These are phyloP conservation scores for Lagria hirta DNA, from an alignment of 2,888 invertebrate genomes.

Conservation along the genomic window DNA sequence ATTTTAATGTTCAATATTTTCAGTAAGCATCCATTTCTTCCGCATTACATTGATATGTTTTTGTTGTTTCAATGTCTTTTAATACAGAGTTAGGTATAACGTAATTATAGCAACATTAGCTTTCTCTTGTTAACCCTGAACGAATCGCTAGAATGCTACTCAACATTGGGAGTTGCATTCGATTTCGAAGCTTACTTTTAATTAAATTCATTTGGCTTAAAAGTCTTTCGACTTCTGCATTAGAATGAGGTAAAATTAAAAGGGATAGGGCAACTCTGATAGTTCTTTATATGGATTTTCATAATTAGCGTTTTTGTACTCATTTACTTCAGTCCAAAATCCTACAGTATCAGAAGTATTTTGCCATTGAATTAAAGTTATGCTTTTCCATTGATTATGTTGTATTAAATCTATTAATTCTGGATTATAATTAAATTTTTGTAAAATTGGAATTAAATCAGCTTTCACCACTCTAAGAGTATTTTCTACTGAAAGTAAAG, in stretches of 20 bases:
- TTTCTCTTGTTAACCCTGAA: slow-evolving; percentile 3
- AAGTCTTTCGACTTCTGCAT: slow-evolving; percentile 26
- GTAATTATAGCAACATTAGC: slow-evolving; percentile 9
- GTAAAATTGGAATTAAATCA: no score
- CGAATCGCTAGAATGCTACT: slow-evolving; percentile 6
- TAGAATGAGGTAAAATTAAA: slow-evolving; percentile 27
- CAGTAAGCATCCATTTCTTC: no score
- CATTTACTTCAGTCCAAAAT: slow-evolving; percentile 18
- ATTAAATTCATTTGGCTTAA: slow-evolving; percentile 26
- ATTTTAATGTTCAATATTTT: no score
- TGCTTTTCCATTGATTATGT: no score
- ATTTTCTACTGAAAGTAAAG: no score
- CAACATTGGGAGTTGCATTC: slow-evolving; percentile 14
- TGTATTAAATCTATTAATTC: no score
- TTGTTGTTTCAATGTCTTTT: slow-evolving; percentile 3
- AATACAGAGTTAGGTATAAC: slow-evolving; percentile 9
- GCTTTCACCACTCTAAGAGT: no score
- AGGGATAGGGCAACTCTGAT: slow-evolving; percentile 15
- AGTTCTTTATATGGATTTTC: slow-evolving; percentile 20
- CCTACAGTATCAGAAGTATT: no score
- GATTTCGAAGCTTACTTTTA: slow-evolving; percentile 26
- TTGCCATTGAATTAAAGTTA: no score
- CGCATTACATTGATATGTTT: no score
- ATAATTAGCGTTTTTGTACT: slow-evolving; percentile 9
- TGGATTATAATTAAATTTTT: no score